phyloP scores from a whole-genome alignment of 1,140 invertebrate genomes.

The Epicauta chinensis region DNA sequence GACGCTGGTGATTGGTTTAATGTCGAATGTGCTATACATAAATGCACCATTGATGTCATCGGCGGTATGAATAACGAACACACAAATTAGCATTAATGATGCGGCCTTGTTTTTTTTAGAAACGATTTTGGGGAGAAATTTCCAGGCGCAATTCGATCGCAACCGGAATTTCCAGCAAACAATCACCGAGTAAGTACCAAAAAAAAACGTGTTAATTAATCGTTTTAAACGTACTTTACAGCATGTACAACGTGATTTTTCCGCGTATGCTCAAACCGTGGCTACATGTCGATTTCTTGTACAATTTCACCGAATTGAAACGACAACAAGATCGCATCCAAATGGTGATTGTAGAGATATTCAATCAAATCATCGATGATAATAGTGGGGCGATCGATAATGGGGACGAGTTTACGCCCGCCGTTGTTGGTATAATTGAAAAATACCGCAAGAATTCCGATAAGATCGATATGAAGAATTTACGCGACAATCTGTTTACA shows the following conservation, averaged over 20 bases:
- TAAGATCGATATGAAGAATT: slow-evolving; percentile 10
- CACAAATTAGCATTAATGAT: background rate
- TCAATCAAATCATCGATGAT: slow-evolving; percentile 2
- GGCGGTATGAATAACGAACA: background rate
- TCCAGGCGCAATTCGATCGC: slow-evolving; percentile 15
- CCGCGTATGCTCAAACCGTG: slow-evolving; percentile 18
- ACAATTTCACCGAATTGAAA: slow-evolving; percentile 7
- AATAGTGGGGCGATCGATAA: background rate
- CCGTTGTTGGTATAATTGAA: slow-evolving; percentile 8
- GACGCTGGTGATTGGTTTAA: background rate
- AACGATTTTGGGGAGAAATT: slow-evolving; percentile 11
- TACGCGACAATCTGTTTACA: slow-evolving; percentile 18
- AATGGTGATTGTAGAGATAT: slow-evolving; percentile 4
- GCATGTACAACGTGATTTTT: slow-evolving; percentile 18
- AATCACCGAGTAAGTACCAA: background rate
- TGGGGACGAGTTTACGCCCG: background rate
- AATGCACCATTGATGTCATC: slow-evolving; percentile 1
- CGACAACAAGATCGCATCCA: slow-evolving; percentile 2
- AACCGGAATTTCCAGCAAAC: slow-evolving; percentile 4
- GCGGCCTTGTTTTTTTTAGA: slow-evolving; percentile 12
- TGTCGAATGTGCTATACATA: slow-evolving; percentile 6
- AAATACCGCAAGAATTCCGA: background rate
- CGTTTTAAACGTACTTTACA: slow-evolving; percentile 2
- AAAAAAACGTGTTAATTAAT: background rate
- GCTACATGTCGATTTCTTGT: slow-evolving; percentile 19